These are phyloP conservation scores for Lanius ludovicianus DNA, from an alignment of 2,113 vertebrate genomes.

Conservation along the genomic window DNA sequence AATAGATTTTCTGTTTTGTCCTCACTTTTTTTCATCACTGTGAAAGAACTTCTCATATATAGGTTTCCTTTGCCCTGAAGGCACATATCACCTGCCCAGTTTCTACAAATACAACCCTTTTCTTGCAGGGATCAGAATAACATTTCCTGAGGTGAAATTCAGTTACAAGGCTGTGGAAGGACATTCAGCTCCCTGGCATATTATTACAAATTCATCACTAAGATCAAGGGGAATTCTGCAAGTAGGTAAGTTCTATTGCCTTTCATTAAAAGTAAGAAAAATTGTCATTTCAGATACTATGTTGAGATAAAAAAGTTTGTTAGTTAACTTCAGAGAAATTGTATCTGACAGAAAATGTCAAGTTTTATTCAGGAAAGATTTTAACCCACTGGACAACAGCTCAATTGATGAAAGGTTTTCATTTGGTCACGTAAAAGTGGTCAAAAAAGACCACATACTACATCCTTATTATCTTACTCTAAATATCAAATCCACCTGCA, in stretches of 20 bases:
- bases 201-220: slow-evolving; percentile 22
- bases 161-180: background rate
- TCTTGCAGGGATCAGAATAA: background rate
- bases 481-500: slow-evolving; percentile 3
- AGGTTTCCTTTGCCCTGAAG: slow-evolving; percentile 4
- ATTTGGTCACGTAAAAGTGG: background rate
- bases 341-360: background rate
- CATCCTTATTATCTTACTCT: background rate
- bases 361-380: background rate
- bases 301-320: background rate
- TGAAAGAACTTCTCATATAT: background rate
- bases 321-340: background rate
- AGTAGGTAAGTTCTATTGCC: background rate
- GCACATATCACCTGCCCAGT: background rate
- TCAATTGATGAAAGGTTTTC: background rate
- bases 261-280: slow-evolving; percentile 17
- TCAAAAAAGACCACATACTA: background rate
- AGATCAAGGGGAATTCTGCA: slow-evolving; percentile 4
- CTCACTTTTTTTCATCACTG: background rate
- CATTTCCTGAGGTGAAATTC: slow-evolving; percentile 9
- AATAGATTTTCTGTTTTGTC: background rate
- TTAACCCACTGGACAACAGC: background rate
- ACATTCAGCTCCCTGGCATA: background rate
- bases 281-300: background rate
- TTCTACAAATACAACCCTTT: background rate